Evolutionary conservation across 2,888 invertebrate species (phyloP).

Genomic region (Erebia epiphron): DNA sequence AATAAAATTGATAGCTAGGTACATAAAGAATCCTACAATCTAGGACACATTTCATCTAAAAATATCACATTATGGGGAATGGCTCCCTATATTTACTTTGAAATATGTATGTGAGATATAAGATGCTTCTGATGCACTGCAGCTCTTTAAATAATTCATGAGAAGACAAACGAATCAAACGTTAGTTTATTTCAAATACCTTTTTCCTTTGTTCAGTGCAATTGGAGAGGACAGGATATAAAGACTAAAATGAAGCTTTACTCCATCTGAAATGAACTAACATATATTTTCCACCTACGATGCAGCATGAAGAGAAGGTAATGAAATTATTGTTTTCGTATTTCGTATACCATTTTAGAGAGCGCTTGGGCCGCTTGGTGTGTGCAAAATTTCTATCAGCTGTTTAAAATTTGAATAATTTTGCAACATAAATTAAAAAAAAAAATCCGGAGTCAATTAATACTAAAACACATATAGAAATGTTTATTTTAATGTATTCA

Average conservation of each 20-base stretch:
- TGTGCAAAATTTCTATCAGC: too few species aligned
- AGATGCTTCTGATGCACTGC: conserved; percentile 8
- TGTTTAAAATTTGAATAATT: too few species aligned
- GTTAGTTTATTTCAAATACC: conserved; percentile 46
- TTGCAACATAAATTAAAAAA: too few species aligned
- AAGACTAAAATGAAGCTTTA: conserved; percentile 52
- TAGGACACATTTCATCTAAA: not conserved
- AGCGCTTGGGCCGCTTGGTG: too few species aligned
- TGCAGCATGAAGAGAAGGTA: too few species aligned
- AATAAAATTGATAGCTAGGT: not conserved
- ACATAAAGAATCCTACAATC: not conserved
- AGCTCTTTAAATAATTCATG: conserved; percentile 19
- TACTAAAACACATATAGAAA: too few species aligned
- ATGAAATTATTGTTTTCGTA: too few species aligned
- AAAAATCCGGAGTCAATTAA: too few species aligned
- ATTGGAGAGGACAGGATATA: conserved; percentile 41
- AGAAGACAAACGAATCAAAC: conserved; percentile 57
- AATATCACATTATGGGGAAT: not conserved
- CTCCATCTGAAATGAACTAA: conserved; percentile 20
- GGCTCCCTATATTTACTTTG: conserved; percentile 5
- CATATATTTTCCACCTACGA: conserved; percentile 32
- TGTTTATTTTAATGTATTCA: not conserved
- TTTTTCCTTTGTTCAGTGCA: conserved; percentile 51
- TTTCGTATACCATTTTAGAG: too few species aligned
- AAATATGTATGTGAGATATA: conserved; percentile 5